These are phyloP conservation scores for Phrynosoma platyrhinos DNA, from an alignment of 2,113 vertebrate genomes.

Conservation along the genomic window DNA sequence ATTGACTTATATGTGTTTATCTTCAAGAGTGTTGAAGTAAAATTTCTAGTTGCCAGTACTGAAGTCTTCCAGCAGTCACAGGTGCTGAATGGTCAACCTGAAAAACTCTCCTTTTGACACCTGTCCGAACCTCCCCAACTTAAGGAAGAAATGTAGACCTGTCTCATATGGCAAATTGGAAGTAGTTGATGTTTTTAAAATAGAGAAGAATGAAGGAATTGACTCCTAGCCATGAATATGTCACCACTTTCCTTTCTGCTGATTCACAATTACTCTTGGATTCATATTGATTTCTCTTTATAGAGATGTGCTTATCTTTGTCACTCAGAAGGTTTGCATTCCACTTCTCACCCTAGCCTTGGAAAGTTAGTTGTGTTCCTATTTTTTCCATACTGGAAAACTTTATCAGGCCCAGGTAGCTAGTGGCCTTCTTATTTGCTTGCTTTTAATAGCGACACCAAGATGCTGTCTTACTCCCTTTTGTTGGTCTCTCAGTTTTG, in stretches of 20 bases:
- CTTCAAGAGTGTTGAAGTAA: neutral
- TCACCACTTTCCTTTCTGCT: neutral
- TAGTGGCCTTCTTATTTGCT: neutral
- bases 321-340: neutral
- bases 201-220: neutral
- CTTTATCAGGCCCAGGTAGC: neutral
- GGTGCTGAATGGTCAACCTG: neutral
- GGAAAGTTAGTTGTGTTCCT: neutral
- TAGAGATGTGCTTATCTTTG: too few relatives aligned
- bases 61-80: neutral
- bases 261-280: neutral
- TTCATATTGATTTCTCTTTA: neutral
- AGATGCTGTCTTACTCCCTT: neutral
- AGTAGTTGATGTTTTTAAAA: neutral
- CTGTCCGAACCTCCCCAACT: neutral
- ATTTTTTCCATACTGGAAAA: neutral
- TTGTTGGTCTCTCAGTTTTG: neutral
- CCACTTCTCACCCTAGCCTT: neutral
- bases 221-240: neutral
- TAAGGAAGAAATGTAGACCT: neutral
- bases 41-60: neutral
- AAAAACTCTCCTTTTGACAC: neutral
- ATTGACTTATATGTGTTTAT: neutral
- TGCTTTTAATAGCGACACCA: neutral
- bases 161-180: neutral